These are phyloP conservation scores for Verasper variegatus DNA, from an alignment of 2,113 vertebrate genomes.

Conservation along the genomic window DNA sequence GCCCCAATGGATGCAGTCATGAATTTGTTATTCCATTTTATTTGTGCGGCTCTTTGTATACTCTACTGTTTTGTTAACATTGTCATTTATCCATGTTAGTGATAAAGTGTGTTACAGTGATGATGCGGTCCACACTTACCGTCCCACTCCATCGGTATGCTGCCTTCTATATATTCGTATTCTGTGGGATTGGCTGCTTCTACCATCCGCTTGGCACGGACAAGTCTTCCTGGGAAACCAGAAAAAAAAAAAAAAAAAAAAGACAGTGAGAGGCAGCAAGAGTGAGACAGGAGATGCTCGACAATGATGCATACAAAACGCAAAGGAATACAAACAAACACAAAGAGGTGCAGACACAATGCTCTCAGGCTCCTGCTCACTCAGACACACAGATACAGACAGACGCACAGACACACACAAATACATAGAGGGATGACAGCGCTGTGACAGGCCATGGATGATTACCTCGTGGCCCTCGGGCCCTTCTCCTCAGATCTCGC, in stretches of 20 bases:
- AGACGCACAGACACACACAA: conserved; percentile 60
- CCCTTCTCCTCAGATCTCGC: conserved; percentile 81
- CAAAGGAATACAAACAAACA: conserved; percentile 65
- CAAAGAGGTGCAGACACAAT: conserved; percentile 59
- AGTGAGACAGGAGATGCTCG: conserved; percentile 55
- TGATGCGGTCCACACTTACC: conserved; percentile 82
- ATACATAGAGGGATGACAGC: conserved; percentile 75
- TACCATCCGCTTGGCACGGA: conserved; percentile 88
- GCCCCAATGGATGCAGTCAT: conserved; percentile 56
- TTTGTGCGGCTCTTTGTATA: conserved; percentile 46
- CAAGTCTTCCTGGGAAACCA: conserved; percentile 82
- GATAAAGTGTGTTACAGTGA: conserved; percentile 44
- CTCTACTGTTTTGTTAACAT: conserved; percentile 43
- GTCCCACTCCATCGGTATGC: conserved; percentile 95
- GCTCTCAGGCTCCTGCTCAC: conserved; percentile 41
- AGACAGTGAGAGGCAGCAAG: conserved; percentile 27
- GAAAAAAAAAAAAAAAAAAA: conserved; percentile 43
- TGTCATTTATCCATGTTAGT: conserved; percentile 37
- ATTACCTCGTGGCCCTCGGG: conserved; percentile 82
- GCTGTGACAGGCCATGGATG: conserved; percentile 79
- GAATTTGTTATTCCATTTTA: conserved; percentile 59
- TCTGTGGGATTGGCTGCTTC: conserved; percentile 83
- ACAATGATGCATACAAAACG: conserved; percentile 63
- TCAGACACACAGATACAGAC: conserved; percentile 53
- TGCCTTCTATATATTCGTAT: conserved; percentile 85